Evolutionary conservation across 2,113 vertebrate genomes (phyloP).

Genomic region (Osmerus mordax): DNA sequence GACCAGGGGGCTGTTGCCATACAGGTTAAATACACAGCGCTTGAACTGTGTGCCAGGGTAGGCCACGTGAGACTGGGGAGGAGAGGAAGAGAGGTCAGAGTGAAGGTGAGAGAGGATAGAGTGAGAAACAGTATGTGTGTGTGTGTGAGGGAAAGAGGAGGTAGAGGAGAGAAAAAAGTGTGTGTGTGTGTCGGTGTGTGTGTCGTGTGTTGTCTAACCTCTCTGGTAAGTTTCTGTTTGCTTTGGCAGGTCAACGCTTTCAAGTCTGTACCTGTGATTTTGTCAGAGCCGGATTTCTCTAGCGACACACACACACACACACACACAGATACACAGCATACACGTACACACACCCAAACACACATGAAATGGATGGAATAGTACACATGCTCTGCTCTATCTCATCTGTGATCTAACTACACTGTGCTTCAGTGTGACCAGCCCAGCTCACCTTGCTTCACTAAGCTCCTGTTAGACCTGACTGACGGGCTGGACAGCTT

Average conservation of each 20-base stretch:
- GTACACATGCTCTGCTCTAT: no score
- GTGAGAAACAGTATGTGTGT: background rate
- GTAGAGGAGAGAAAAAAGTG: background rate
- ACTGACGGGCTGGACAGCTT: background rate
- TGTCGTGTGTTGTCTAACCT: conserved; percentile 16
- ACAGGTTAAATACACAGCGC: conserved; percentile 17
- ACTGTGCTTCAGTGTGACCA: background rate
- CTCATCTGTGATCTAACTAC: no score
- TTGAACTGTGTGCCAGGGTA: background rate
- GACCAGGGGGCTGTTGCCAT: conserved; percentile 23
- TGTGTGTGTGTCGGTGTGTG: background rate
- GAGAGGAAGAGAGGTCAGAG: background rate
- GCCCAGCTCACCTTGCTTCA: background rate
- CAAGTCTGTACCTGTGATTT: conserved; percentile 15
- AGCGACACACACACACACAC: conserved; percentile 1
- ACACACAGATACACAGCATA: background rate
- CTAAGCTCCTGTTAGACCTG: background rate
- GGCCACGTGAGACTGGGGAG: background rate
- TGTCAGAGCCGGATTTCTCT: background rate
- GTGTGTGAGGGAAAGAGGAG: background rate
- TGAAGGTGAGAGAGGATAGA: background rate
- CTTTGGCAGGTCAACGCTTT: conserved; percentile 13
- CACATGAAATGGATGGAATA: background rate
- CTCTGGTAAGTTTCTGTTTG: conserved; percentile 8
- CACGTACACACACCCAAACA: background rate